Conservation (phyloP, 1,140 invertebrate genomes). For the Asbolus verrucosus region DNA sequence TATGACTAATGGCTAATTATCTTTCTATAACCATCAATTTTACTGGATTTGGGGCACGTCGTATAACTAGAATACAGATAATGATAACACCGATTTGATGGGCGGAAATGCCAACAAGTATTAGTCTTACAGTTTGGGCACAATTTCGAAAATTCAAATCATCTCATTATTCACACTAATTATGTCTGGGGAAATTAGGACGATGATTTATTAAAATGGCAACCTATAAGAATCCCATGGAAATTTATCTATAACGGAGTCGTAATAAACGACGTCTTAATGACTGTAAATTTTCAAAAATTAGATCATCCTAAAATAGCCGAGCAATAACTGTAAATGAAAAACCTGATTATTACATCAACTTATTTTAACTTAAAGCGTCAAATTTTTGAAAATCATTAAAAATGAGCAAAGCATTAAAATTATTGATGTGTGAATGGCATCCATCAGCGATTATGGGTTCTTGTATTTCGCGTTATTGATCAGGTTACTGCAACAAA, state of each 20-base stretch:
- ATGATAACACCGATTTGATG: conserved; percentile 6
- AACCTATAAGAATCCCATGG: too few species aligned
- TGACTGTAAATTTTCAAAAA: too few species aligned
- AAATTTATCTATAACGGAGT: too few species aligned
- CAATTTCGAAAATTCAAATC: conserved; percentile 24
- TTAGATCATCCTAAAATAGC: too few species aligned
- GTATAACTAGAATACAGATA: background rate
- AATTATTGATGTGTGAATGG: conserved; percentile 13
- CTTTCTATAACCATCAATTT: too few species aligned
- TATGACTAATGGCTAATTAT: background rate
- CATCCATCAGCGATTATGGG: background rate
- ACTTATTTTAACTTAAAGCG: too few species aligned
- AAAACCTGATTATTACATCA: too few species aligned
- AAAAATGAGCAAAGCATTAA: background rate
- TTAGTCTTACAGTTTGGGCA: background rate
- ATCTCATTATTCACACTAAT: conserved; percentile 31
- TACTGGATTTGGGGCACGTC: background rate
- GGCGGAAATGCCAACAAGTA: conserved; percentile 12
- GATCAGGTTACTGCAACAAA: background rate
- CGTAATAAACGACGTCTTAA: too few species aligned
- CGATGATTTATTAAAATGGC: conserved; percentile 11
- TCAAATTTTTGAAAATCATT: too few species aligned
- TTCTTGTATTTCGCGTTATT: too few species aligned
- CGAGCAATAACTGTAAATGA: too few species aligned
- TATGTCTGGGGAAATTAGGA: conserved; percentile 25